phyloP scores from a whole-genome alignment of 2,797 vertebrate genomes.

The Ciconia nigra region DNA sequence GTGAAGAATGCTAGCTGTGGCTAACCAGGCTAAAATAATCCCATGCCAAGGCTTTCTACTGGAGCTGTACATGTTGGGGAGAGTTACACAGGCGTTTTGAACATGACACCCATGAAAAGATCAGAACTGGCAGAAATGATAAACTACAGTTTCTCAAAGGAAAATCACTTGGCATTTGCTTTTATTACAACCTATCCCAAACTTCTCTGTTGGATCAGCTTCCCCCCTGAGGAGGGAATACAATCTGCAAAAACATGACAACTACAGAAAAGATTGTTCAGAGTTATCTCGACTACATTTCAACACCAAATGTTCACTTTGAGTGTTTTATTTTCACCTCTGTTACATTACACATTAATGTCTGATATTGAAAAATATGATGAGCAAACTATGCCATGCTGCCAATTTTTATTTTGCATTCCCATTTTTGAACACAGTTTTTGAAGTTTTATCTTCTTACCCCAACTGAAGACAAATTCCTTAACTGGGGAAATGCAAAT shows the following conservation, averaged over 20 bases:
- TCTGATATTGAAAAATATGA: neutral
- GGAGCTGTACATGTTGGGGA: neutral
- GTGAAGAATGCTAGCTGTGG: neutral
- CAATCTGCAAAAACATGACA: neutral
- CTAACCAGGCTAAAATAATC: neutral
- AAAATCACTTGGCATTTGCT: neutral
- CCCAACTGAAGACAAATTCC: neutral
- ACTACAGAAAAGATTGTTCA: conserved; percentile 12
- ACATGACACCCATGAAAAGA: neutral
- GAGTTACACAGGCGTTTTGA: neutral
- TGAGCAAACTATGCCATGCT: neutral
- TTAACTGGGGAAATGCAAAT: neutral
- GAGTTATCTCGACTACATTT: neutral
- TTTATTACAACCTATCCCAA: neutral
- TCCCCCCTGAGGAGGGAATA: neutral
- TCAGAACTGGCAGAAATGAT: neutral
- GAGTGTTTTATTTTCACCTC: conserved; percentile 33
- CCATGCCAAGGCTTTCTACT: neutral
- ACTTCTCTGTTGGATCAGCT: neutral
- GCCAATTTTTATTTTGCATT: conserved; percentile 25
- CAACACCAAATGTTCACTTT: conserved; percentile 41
- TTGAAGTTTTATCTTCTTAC: neutral
- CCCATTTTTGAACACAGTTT: neutral
- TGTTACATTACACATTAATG: conserved; percentile 4
- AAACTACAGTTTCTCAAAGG: neutral